Evolutionary conservation across 2,888 invertebrate genomes (phyloP).

Genomic region (Lypha dubia): DNA sequence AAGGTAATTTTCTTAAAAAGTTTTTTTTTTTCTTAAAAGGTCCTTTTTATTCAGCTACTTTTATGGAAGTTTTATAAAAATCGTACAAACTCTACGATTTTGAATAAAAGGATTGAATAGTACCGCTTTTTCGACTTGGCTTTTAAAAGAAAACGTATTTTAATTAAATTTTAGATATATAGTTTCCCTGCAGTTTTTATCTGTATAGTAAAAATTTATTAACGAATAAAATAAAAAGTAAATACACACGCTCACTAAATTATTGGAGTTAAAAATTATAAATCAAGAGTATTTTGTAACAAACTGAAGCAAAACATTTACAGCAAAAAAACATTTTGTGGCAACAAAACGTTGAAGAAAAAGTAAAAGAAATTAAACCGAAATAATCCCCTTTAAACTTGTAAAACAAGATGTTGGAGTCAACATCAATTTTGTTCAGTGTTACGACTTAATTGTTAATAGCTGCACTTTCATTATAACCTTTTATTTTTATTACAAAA

Average conservation of each 20-base stretch:
- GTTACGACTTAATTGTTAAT: conserved; percentile 40
- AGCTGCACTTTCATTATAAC: conserved; percentile 1
- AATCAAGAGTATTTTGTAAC: conserved; percentile 8
- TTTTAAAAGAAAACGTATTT: conserved; percentile 46
- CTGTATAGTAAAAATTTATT: conserved; percentile 14
- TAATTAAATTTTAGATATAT: conserved; percentile 44
- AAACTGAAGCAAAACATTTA: not conserved
- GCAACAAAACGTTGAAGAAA: not conserved
- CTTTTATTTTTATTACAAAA: conserved; percentile 28
- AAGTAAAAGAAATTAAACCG: not conserved
- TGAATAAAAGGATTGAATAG: no score
- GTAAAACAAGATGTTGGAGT: conserved; percentile 1
- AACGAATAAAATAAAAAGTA: not conserved
- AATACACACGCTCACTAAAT: not conserved
- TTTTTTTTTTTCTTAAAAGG: no score
- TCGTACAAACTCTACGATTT: no score
- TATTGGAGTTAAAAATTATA: conserved; percentile 10
- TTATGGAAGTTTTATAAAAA: no score
- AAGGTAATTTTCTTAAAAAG: no score
- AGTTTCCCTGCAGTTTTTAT: conserved; percentile 13
- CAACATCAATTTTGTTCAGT: conserved; percentile 48
- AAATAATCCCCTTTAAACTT: conserved; percentile 17
- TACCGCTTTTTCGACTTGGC: no score
- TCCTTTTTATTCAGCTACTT: no score
- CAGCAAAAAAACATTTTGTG: conserved; percentile 13